Percentiles rank a stretch among this genome's conserved stretches.
Conservation (phyloP, 2,797 vertebrate genomes). For the Diceros bicornis region DNA sequence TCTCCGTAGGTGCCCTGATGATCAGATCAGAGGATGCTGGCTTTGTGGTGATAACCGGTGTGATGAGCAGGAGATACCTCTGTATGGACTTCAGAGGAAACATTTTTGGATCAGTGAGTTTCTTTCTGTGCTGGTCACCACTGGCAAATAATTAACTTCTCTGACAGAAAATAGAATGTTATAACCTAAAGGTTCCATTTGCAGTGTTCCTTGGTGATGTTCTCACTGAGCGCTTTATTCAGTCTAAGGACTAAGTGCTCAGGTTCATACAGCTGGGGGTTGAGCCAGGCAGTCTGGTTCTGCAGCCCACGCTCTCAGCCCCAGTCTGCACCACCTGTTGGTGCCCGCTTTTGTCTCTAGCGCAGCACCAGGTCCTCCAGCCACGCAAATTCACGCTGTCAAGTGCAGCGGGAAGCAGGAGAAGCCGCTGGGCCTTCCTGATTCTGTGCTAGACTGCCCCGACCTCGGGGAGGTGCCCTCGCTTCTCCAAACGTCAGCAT, state of each 20-base stretch:
- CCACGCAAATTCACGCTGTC: no score
- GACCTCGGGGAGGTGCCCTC: background rate
- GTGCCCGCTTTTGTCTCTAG: background rate
- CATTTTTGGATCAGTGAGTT: constrained; percentile 94
- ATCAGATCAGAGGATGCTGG: constrained; percentile 89
- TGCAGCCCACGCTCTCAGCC: background rate
- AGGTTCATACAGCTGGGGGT: background rate
- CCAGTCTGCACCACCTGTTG: background rate
- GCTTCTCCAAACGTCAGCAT: background rate
- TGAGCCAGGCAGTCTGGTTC: background rate
- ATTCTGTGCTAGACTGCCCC: background rate
- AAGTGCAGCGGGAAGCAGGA: background rate
- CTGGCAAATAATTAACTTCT: background rate
- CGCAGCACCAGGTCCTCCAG: no score
- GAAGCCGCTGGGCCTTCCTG: background rate
- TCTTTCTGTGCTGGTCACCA: background rate
- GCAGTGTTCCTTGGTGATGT: background rate
- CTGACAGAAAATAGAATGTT: background rate
- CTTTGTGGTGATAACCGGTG: constrained; percentile 92
- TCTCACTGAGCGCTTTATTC: background rate
- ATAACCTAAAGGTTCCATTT: background rate
- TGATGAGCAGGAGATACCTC: constrained; percentile 92
- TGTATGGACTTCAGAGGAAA: constrained; percentile 92
- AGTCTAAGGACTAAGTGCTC: background rate
- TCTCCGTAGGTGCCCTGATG: constrained; percentile 90